These are phyloP conservation scores for Gyrodactylus bullatarudis DNA, from an alignment of 1,140 invertebrate species.

Conservation along the genomic window DNA sequence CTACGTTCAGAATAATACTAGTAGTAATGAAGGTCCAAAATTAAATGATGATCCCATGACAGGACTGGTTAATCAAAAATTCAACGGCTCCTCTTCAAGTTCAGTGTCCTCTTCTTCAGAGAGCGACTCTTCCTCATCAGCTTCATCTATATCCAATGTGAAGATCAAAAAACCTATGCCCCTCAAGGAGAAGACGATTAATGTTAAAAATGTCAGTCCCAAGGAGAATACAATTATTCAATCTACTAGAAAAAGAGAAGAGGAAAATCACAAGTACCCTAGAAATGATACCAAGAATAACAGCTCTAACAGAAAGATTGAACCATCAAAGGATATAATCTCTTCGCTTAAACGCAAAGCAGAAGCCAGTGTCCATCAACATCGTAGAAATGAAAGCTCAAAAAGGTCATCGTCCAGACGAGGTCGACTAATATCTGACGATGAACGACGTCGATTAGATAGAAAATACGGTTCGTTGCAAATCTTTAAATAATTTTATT, in stretches of 20 bases:
- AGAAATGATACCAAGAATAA: no score
- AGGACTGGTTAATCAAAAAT: no score
- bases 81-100: background rate
- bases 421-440: background rate
- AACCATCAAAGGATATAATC: background rate
- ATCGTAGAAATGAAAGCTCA: background rate
- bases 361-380: background rate
- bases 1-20: background rate
- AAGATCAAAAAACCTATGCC: background rate
- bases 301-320: no score
- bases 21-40: no score
- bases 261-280: no score
- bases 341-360: background rate
- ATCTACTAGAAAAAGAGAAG: no score
- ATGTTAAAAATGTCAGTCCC: no score
- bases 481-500: no score
- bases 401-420: background rate
- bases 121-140: background rate
- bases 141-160: background rate
- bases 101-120: background rate
- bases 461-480: background rate
- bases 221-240: no score
- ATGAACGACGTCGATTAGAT: background rate
- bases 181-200: background rate
- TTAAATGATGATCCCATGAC: no score